Evolutionary conservation across 2,797 vertebrate genomes (phyloP), one percentile per base, ranked within the genome.

Genomic region (Clarias laeviceps): DNA sequence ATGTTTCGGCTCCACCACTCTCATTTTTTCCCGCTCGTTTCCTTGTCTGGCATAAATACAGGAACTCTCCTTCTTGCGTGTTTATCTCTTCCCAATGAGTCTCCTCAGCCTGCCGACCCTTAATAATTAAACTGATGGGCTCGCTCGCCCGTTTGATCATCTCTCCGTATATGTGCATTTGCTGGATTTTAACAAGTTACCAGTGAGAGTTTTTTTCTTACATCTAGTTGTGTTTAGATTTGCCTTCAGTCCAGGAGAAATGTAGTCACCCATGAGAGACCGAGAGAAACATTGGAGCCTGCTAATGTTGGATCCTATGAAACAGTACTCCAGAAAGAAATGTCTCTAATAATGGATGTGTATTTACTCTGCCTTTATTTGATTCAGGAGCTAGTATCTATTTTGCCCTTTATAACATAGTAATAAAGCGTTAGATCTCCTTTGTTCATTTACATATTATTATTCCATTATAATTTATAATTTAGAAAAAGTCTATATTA

Each of bases 81-180:
- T 94, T 95, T 94, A 92, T 91, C 86, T 81, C 81, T 80, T 91
- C 91, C 91, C 88, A 85, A 87, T 92, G 93, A 91, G 90, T 87
- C 82, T 88, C 91, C 90, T 91, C 72, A 87, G 92, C 92, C 94
- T 91, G 84, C 86, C 62, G 91, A 91, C 89, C 73, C 86, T 95
- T 93, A 95, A 95, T 95, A 95, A 95, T 95, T 94, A 91, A 96
- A 94, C 90, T 89, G 91, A 91, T 69, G 89, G 90, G 90, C 91
- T 88, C 66, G 79, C 89, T 89, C 29, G 88, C 90, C 91, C 85
- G 91, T 95, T 95, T 95, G 94, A 95, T 95, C 94, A 91, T 92
- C 87, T 87, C 79, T 89, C 88, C 90, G 88, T 93, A 93, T 92
- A 91, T 91, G 91, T 91, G 88, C 89, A 89, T 92, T 92, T 92